Evolutionary conservation across 2,113 vertebrate genomes (phyloP).

Genomic region (Craseonycteris thonglongyai): DNA sequence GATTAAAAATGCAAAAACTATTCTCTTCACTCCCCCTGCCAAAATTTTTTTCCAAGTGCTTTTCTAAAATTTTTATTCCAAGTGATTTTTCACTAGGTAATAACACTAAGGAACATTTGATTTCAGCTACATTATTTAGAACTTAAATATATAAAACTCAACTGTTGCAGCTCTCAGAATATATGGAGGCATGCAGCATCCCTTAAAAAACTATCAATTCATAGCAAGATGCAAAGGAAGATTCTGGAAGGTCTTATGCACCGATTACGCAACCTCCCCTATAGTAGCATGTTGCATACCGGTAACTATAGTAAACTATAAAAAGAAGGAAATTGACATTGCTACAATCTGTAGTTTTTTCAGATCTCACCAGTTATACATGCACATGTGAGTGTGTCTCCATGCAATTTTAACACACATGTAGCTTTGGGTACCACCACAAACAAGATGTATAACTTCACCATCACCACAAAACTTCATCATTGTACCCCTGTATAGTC

Average conservation of each 20-base stretch:
- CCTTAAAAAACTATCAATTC: not conserved
- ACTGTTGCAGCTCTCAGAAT: not conserved
- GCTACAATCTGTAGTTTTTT: not conserved
- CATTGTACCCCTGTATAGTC: not conserved
- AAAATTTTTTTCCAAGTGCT: not conserved
- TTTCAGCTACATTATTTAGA: not conserved
- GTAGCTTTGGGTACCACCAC: not conserved
- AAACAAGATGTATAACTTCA: not conserved
- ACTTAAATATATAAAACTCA: not conserved
- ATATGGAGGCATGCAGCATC: not conserved
- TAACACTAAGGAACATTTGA: not conserved
- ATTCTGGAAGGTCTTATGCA: not conserved
- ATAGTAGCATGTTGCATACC: not conserved
- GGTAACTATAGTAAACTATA: not conserved
- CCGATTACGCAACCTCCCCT: not conserved
- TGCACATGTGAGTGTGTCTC: not conserved
- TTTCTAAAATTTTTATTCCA: not conserved
- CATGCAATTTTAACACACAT: not conserved
- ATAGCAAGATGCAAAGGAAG: not conserved
- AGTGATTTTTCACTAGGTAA: not conserved
- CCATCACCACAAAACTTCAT: not conserved
- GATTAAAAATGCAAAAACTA: not conserved
- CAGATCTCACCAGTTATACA: not conserved
- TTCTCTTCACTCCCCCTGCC: not conserved
- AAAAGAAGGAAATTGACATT: not conserved